Base-by-base conservation (phyloP, 2,797 vertebrate genomes). In the Coreius guichenoti region DNA sequence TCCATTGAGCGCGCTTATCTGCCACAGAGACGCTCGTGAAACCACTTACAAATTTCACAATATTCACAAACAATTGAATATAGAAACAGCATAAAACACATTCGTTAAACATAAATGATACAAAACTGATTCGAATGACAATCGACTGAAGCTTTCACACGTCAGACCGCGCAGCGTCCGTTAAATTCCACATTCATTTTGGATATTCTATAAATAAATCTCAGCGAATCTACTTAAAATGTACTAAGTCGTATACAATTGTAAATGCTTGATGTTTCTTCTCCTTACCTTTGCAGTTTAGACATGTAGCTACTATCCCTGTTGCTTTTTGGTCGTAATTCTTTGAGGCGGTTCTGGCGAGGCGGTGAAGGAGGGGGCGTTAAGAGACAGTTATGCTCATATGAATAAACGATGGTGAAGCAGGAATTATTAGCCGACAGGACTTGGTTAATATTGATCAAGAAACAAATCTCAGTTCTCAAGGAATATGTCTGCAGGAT, bases 281-380 rank as follows among this genome's bases (percentile, higher is more conserved):
- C 3, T 67, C 14, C 77, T 80, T 85, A 85, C 83, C 83, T 80
- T 58, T 5, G 21, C 31, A 36, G 69, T 63, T 73, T 3, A 63
- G 68, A 33, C 51, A 33, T 21, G 68, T 69, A 43, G 8, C 39
- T 43, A 43, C 39, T 43, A 68, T 65, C 68, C 68, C 77, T 65
- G 83, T 80, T 80, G 68, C 77, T 51, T 80, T 70, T 73, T 11
- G 67, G 11, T 47, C 49, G 63, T 75, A 83, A 75, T 83, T 54
- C 14, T 83, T 23, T 29, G 82, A 83, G 43, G 63, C 49, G 63
- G 47, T 39, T 78, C 63, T 70, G 83, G 63, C 33, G 76, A 80
- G 68, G 83, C 83, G 77, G 54, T 65, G 77, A 80, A 63, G 54
- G 83, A 80, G 83, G 83, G 83, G 83, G 83, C 68, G 83, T 47